phyloP scores from a whole-genome alignment of 2,888 invertebrate genomes.

The Eupeodes latifasciatus region DNA sequence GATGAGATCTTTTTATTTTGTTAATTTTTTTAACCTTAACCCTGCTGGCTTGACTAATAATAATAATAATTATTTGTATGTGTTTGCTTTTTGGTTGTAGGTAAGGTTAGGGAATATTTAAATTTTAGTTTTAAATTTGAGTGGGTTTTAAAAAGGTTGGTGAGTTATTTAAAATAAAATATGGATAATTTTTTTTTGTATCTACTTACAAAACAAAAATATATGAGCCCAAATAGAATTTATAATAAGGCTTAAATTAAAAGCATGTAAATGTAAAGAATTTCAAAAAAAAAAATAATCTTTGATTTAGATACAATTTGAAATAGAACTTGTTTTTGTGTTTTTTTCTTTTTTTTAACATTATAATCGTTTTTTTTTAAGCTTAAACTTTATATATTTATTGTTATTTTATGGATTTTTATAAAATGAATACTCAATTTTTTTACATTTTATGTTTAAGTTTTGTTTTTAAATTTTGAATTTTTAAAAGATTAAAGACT shows the following conservation, averaged over 20 bases:
- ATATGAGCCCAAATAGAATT: neutral
- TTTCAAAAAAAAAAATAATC: neutral
- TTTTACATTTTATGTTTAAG: too few species aligned
- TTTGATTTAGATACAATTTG: too few species aligned
- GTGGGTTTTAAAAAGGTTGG: neutral
- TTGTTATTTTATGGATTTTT: too few species aligned
- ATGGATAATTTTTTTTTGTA: neutral
- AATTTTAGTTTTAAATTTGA: neutral
- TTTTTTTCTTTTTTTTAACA: neutral
- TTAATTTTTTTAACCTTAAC: slow-evolving; percentile 43
- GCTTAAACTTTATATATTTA: too few species aligned
- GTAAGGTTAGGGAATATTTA: slow-evolving; percentile 18
- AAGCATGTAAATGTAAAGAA: neutral
- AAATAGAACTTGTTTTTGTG: neutral
- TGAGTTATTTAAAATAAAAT: too few species aligned
- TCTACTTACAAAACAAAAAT: neutral
- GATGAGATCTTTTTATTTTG: slow-evolving; percentile 6
- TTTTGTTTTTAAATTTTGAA: too few species aligned
- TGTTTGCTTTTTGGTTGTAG: neutral
- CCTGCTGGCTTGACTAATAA: slow-evolving; percentile 27
- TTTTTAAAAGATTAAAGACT: too few species aligned
- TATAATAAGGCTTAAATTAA: neutral
- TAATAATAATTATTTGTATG: neutral
- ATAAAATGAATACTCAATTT: too few species aligned
- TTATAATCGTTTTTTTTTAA: too few species aligned